A percentile compares a stretch with the other conserved stretches of the same genome.
These are phyloP conservation scores for Lemur catta DNA, from an alignment of 2,797 vertebrate species.

Conservation along the genomic window DNA sequence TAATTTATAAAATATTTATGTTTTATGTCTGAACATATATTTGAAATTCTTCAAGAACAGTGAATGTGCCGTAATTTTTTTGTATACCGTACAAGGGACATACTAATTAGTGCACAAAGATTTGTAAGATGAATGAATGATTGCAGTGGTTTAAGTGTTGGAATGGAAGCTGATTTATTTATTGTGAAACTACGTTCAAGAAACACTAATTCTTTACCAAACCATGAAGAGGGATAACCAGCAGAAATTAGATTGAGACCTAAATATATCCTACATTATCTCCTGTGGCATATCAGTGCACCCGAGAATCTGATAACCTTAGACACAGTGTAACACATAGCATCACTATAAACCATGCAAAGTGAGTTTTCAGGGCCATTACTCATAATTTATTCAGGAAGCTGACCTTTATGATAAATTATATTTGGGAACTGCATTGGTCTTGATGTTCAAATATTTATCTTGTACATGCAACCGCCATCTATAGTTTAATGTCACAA, in stretches of 20 bases:
- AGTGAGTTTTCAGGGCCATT: slow-evolving; percentile 42
- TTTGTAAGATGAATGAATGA: background rate
- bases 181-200: background rate
- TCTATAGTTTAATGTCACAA: slow-evolving; percentile 39
- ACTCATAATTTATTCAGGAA: slow-evolving; percentile 51
- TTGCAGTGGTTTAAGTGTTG: background rate
- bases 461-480: slow-evolving; percentile 23
- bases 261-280: background rate
- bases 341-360: slow-evolving; percentile 38
- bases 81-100: background rate
- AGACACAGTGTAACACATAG: background rate
- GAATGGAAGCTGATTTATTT: background rate
- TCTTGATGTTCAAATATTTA: slow-evolving; percentile 44
- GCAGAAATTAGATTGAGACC: background rate
- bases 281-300: background rate
- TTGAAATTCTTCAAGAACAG: background rate
- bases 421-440: slow-evolving; percentile 35
- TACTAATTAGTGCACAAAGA: background rate
- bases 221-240: background rate
- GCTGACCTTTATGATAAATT: slow-evolving; percentile 58
- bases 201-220: background rate
- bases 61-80: background rate
- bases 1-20: background rate
- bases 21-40: background rate
- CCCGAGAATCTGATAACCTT: slow-evolving; percentile 12